These are phyloP conservation scores for Saturnia japonica DNA, from an alignment of 2,888 invertebrate species.

Conservation along the genomic window DNA sequence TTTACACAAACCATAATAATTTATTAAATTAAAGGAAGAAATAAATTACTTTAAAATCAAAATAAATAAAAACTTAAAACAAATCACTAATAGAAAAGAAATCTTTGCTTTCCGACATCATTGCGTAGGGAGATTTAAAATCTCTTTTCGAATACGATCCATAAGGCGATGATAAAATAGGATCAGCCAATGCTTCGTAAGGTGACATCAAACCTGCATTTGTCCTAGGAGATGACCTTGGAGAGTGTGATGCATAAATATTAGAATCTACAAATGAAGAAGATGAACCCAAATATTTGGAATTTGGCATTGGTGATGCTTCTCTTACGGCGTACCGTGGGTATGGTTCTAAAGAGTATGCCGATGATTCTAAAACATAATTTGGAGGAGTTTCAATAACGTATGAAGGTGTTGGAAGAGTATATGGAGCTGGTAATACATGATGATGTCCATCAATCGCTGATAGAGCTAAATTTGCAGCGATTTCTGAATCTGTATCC, in stretches of 20 bases:
- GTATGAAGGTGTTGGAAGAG: neutral
- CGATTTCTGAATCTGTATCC: constrained; percentile 24
- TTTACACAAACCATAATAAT: neutral
- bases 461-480: constrained; percentile 14
- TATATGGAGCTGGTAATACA: constrained; percentile 14
- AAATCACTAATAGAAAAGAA: constrained; percentile 32
- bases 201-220: constrained; percentile 18
- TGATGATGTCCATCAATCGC: constrained; percentile 5
- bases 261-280: neutral
- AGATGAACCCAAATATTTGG: constrained; percentile 5
- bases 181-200: constrained; percentile 14
- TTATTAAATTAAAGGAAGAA: neutral
- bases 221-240: constrained; percentile 12
- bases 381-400: neutral
- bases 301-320: neutral
- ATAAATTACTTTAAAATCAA: neutral
- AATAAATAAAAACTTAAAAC: constrained; percentile 23
- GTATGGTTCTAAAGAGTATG: neutral
- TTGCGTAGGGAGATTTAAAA: constrained; percentile 31
- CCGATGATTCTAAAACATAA: neutral
- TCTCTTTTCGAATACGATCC: constrained; percentile 6
- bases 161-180: neutral
- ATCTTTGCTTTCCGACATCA: constrained; percentile 29
- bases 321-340: neutral
- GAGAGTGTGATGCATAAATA: neutral